Evolutionary conservation across 2,888 invertebrate species (phyloP).

Genomic region (Hemaris fuciformis): DNA sequence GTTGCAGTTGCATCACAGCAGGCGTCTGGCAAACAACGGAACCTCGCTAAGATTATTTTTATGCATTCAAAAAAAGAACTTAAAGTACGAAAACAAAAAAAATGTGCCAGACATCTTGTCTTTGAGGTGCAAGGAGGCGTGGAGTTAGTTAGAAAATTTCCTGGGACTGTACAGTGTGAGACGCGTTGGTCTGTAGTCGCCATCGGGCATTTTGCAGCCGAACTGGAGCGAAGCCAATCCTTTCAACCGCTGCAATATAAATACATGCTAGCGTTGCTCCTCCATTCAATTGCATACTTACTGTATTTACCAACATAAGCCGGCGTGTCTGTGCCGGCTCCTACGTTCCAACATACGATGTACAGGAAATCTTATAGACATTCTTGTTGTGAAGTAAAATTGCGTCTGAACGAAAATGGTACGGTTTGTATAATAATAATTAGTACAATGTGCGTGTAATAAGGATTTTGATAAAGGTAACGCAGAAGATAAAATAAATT

Average conservation of each 20-base stretch:
- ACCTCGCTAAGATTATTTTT: background rate
- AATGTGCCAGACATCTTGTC: background rate
- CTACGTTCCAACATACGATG: background rate
- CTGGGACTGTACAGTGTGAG: background rate
- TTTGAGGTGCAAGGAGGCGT: too few species aligned
- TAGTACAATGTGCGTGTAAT: background rate
- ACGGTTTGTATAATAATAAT: background rate
- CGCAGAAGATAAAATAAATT: too few species aligned
- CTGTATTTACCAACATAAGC: slow-evolving; percentile 10
- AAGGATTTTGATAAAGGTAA: too few species aligned
- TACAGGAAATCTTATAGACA: background rate
- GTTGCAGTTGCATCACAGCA: background rate
- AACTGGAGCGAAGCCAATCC: slow-evolving; percentile 26
- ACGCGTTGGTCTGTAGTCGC: background rate
- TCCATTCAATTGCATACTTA: slow-evolving; percentile 29
- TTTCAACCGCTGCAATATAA: slow-evolving; percentile 24
- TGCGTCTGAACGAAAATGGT: background rate
- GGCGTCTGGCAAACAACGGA: background rate
- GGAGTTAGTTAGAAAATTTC: too few species aligned
- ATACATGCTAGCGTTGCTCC: slow-evolving; percentile 22
- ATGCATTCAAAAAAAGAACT: background rate
- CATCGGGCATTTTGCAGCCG: slow-evolving; percentile 7
- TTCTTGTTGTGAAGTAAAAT: background rate
- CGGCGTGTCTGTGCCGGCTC: background rate
- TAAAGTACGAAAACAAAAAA: background rate